These are phyloP conservation scores for Sicus ferrugineus DNA, from an alignment of 2,888 invertebrate genomes.

Conservation along the genomic window DNA sequence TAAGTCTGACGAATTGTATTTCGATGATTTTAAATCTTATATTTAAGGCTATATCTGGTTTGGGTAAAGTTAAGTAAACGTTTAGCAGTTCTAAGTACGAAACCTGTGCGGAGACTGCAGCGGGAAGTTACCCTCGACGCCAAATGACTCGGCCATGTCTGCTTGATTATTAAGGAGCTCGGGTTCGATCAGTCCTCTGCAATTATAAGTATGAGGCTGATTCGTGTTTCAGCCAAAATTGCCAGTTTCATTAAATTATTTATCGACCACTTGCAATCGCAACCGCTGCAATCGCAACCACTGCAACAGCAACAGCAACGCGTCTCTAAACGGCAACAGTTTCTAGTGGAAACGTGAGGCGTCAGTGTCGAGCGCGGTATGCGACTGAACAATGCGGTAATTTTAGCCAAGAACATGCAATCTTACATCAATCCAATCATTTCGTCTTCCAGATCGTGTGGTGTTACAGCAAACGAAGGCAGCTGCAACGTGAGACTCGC, in stretches of 20 bases:
- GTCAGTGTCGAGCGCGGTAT: slow-evolving; percentile 18
- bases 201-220: slow-evolving; percentile 24
- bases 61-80: too few relatives aligned
- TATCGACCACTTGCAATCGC: slow-evolving; percentile 28
- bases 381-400: neutral
- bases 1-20: too few relatives aligned
- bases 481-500: neutral
- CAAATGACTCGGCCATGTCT: too few relatives aligned
- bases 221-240: slow-evolving; percentile 30
- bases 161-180: neutral
- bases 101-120: too few relatives aligned
- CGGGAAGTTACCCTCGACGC: too few relatives aligned
- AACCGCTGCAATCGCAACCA: slow-evolving; percentile 7
- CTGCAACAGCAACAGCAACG: neutral
- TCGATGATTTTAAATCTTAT: too few relatives aligned
- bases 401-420: slow-evolving; percentile 33
- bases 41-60: too few relatives aligned
- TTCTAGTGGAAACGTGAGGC: slow-evolving; percentile 15
- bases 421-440: slow-evolving; percentile 36
- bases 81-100: too few relatives aligned
- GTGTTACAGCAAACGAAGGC: neutral
- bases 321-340: neutral
- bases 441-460: slow-evolving; percentile 30
- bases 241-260: slow-evolving; percentile 31
- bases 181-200: neutral